These are phyloP conservation scores for Ricordea florida DNA, from an alignment of 92 coral and sea anemone species.

Conservation along the genomic window DNA sequence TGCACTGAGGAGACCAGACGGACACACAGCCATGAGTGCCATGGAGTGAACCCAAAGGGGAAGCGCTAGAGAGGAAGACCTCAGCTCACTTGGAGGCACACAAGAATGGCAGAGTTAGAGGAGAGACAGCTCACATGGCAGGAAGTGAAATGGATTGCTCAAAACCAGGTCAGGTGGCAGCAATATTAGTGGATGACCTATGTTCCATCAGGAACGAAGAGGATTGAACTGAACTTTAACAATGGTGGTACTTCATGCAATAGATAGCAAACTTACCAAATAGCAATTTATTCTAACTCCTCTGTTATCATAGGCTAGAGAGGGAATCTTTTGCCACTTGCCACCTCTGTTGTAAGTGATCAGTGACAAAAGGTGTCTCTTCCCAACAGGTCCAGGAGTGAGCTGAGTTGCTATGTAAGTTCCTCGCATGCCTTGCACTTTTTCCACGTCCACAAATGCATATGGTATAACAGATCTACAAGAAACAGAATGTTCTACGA, in stretches of 20 bases:
- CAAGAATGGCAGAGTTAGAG: too few species aligned
- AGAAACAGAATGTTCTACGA: neutral
- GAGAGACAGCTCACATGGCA: too few species aligned
- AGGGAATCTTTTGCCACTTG: slow-evolving; percentile 74
- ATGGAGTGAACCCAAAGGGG: too few species aligned
- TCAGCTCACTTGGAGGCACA: too few species aligned
- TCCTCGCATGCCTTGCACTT: slow-evolving; percentile 65
- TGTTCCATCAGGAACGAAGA: too few species aligned
- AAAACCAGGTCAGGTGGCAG: too few species aligned
- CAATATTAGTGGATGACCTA: too few species aligned
- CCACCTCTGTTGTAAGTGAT: slow-evolving; percentile 95
- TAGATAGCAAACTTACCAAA: slow-evolving; percentile 51
- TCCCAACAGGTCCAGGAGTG: slow-evolving; percentile 97
- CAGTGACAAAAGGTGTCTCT: slow-evolving; percentile 77
- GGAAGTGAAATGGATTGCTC: too few species aligned
- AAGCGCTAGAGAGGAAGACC: too few species aligned
- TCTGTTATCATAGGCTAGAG: slow-evolving; percentile 72
- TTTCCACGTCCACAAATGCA: slow-evolving; percentile 92
- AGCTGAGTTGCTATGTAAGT: slow-evolving; percentile 93
- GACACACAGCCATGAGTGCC: too few species aligned
- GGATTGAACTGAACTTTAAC: too few species aligned
- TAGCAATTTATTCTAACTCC: slow-evolving; percentile 64
- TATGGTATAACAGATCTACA: slow-evolving; percentile 72
- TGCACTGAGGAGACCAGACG: too few species aligned
- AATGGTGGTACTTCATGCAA: neutral